A percentile compares a stretch with the other conserved stretches of the same genome.
Evolutionary conservation across 2,797 vertebrate species (phyloP).

Genomic region (Bufotes viridis): DNA sequence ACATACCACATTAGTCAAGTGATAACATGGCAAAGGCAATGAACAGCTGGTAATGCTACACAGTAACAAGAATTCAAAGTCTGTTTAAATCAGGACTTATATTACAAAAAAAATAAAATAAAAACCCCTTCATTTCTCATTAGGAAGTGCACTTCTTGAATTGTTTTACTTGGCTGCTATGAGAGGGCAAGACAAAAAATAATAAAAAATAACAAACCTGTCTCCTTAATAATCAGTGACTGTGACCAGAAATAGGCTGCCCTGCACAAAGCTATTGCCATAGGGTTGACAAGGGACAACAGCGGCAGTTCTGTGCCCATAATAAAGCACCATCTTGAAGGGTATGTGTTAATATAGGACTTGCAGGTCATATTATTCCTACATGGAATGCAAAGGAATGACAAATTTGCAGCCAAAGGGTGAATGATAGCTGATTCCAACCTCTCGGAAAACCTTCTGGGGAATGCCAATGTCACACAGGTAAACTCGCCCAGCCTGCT

Average conservation of each 20-base stretch:
- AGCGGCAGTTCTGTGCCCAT: slow-evolving; percentile 29
- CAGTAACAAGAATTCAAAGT: slow-evolving; percentile 28
- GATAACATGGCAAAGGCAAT: slow-evolving; percentile 25
- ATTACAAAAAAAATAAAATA: not conserved
- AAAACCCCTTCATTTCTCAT: not conserved
- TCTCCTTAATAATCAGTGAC: slow-evolving; percentile 13
- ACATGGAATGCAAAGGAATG: slow-evolving; percentile 92
- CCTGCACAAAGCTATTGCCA: slow-evolving; percentile 13
- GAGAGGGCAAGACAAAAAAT: not conserved
- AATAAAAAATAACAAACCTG: not conserved
- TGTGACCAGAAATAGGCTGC: not conserved
- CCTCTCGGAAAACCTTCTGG: slow-evolving; percentile 93
- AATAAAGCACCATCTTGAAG: slow-evolving; percentile 30
- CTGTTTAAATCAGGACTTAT: not conserved
- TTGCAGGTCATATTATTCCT: slow-evolving; percentile 61
- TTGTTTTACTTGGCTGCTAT: not conserved
- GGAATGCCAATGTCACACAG: slow-evolving; percentile 97
- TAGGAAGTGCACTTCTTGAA: not conserved
- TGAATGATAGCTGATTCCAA: slow-evolving; percentile 94
- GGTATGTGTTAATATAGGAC: slow-evolving; percentile 49
- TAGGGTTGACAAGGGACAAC: slow-evolving; percentile 57
- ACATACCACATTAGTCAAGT: not conserved
- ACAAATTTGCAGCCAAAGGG: slow-evolving; percentile 98
- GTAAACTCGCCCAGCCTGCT: slow-evolving; percentile 90
- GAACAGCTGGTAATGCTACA: slow-evolving; percentile 33